Evolutionary conservation across 2,888 invertebrate genomes (phyloP), one percentile per base, ranked within the genome.

Genomic region (Cheilosia impressa): DNA sequence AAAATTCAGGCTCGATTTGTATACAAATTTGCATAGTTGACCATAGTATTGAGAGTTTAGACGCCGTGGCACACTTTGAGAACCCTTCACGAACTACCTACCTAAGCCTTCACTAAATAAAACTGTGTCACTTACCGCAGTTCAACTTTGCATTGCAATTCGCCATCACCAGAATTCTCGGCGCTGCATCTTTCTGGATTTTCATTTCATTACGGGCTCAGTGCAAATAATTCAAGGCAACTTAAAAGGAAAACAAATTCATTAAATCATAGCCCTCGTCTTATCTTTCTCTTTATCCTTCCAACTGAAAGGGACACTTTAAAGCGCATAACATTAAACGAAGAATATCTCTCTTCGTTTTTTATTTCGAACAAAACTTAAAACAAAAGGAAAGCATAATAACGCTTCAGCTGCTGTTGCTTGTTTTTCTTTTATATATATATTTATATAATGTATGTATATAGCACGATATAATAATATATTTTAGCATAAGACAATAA

Each of bases 401-500:
- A 76, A 81, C 62, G 72, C 72, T 72, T 71, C 72, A 85, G 80
- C 69, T 66, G 75, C 60, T 80, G 53, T 71, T 71, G 34, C 38
- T 69, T 78, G 15, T 45, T 27, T 69, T 45, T 47, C 38, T 38
- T 69, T 53, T 43, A 10, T 68, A 47, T 41, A 58, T 50, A 52
- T 57, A 31, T 63, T 13, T 73, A 27, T 63, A 38, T 63, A n/a
- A 17, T 38, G 45, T 47, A 47, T 63, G 47, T 63, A 55, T 75
- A 55, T 80, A 84, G 84, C 80, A 85, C 66, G 80, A 79, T 80
- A 72, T 76, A 71, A 66, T 76, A 80, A 71, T 80, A 50, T 55
- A 71, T 69, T 62, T 68, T 80, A 85, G 85, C 76, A 81, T 81
- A 77, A 85, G 85, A 85, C 81, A 81, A 81, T 85, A 72, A 85